Evolutionary conservation across 2,888 invertebrate genomes (phyloP).

Genomic region (Parapristionchus giblindavisi): DNA sequence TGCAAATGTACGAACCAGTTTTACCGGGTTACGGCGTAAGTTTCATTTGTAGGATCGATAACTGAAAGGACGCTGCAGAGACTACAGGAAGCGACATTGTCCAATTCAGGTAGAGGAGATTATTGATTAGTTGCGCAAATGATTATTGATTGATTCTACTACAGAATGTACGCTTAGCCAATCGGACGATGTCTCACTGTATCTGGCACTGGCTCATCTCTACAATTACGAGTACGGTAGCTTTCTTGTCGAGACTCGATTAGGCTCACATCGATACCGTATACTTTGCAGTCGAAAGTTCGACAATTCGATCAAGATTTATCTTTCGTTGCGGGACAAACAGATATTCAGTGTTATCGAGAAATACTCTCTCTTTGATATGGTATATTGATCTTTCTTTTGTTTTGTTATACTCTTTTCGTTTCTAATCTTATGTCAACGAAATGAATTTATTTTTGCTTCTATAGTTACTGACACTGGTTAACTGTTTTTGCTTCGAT

Average conservation of each 20-base stretch:
- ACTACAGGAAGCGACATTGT: constrained; percentile 28
- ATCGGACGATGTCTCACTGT: constrained; percentile 48
- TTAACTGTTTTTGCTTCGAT: too few species aligned
- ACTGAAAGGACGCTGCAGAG: constrained; percentile 32
- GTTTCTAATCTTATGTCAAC: too few species aligned
- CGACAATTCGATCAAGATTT: constrained; percentile 58
- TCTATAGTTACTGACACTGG: too few species aligned
- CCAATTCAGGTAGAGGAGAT: background rate
- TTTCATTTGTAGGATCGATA: constrained; percentile 12
- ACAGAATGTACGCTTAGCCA: constrained; percentile 28
- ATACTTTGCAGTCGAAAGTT: constrained; percentile 17
- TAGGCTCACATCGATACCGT: background rate
- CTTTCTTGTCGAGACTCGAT: background rate
- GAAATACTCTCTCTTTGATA: constrained; percentile 63
- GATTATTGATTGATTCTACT: background rate
- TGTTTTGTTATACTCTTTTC: background rate
- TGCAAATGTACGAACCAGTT: too few species aligned
- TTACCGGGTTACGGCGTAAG: too few species aligned
- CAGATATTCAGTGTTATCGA: constrained; percentile 67
- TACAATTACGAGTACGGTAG: constrained; percentile 56
- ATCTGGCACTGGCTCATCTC: constrained; percentile 59
- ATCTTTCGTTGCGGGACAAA: constrained; percentile 58
- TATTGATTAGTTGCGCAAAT: background rate
- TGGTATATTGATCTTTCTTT: constrained; percentile 36
- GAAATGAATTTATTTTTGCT: too few species aligned